A percentile compares a stretch with the other conserved stretches of the same genome.
Evolutionary conservation across 53 echinoderm and acorn worm genomes (phyloP).

Genomic region (Apostichopus leukothele): DNA sequence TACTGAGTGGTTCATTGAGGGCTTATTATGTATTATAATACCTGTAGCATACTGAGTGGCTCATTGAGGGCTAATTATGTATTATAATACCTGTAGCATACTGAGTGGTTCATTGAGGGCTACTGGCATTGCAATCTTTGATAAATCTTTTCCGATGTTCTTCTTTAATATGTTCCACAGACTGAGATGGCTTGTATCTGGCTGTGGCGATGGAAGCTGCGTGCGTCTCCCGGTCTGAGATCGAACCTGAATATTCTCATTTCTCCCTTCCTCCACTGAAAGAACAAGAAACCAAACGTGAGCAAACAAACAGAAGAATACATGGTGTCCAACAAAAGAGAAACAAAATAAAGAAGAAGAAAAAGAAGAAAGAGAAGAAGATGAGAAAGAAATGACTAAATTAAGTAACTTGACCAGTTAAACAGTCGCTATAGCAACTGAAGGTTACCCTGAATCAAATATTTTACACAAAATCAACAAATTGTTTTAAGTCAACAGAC

Average conservation of each 20-base stretch:
- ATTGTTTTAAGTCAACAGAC: no score
- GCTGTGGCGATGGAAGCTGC: conserved; percentile 86
- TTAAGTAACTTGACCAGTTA: no score
- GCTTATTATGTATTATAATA: conserved; percentile 17
- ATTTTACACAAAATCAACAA: no score
- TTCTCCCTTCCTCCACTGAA: conserved; percentile 88
- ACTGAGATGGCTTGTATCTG: conserved; percentile 93
- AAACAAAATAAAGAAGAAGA: no score
- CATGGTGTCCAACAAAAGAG: no score
- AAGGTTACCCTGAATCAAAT: no score
- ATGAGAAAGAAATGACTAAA: no score
- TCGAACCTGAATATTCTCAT: conserved; percentile 60
- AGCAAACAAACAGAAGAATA: no score
- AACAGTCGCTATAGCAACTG: no score
- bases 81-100: conserved; percentile 84
- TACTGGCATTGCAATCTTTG: conserved; percentile 98
- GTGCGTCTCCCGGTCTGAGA: conserved; percentile 93
- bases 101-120: conserved; percentile 98
- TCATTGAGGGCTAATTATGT: no score
- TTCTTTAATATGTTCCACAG: conserved; percentile 98
- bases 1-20: conserved; percentile 95
- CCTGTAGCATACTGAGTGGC: no score
- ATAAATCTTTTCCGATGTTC: conserved; percentile 98
- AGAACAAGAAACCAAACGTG: not conserved
- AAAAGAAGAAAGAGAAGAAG: no score